A percentile compares a stretch with the other conserved stretches of the same genome.
Evolutionary conservation across 1,140 invertebrate genomes (phyloP).

Genomic region (Prorops nasuta): DNA sequence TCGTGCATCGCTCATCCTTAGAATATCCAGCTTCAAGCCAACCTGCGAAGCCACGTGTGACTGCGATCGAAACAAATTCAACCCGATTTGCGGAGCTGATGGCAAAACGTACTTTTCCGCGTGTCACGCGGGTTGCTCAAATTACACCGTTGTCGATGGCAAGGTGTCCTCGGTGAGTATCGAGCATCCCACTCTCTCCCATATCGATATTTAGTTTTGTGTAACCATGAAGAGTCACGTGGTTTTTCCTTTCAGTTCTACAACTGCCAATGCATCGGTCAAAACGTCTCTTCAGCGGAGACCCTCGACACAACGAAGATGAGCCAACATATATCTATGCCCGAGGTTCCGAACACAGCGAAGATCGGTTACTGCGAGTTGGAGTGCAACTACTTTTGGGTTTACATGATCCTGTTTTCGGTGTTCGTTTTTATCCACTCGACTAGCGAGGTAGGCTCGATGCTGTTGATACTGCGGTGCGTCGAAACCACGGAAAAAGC

Average conservation of each 20-base stretch:
- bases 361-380: constrained; percentile 74
- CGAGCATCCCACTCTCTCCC: neutral
- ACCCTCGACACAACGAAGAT: constrained; percentile 53
- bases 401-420: constrained; percentile 84
- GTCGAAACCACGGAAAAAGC: constrained; percentile 90
- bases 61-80: constrained; percentile 75
- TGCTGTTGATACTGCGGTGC: constrained; percentile 85
- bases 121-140: constrained; percentile 83
- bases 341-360: constrained; percentile 43
- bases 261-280: constrained; percentile 73
- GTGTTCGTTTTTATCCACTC: constrained; percentile 89
- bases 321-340: constrained; percentile 64
- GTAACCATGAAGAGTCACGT: neutral
- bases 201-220: neutral
- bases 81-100: constrained; percentile 79
- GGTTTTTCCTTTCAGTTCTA: constrained; percentile 62
- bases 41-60: constrained; percentile 68
- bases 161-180: constrained; percentile 59
- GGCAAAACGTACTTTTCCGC: constrained; percentile 82
- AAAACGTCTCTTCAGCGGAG: constrained; percentile 41
- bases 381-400: constrained; percentile 76
- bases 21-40: constrained; percentile 57
- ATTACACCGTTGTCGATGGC: constrained; percentile 61
- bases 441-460: constrained; percentile 87
- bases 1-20: too few relatives aligned